These are phyloP conservation scores for Ophion slaviceki DNA, from an alignment of 2,888 invertebrate species.

Conservation along the genomic window DNA sequence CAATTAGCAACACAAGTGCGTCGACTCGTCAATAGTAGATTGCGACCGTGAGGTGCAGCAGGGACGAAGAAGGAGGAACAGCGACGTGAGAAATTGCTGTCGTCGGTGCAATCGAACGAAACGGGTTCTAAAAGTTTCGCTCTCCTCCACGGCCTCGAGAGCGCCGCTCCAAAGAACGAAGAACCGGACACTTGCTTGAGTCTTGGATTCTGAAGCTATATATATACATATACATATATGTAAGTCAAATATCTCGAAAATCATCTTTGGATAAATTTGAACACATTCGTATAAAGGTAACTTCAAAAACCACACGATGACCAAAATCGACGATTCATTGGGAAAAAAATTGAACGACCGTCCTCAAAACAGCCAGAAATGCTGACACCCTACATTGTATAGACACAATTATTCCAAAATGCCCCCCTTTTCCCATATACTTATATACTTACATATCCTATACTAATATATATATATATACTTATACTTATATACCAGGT, in stretches of 20 bases:
- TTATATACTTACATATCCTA: too few species aligned
- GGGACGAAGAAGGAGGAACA: slow-evolving; percentile 32
- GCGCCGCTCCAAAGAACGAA: slow-evolving; percentile 53
- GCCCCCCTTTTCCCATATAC: too few species aligned
- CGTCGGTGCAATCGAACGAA: slow-evolving; percentile 59
- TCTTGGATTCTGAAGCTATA: slow-evolving; percentile 26
- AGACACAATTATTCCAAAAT: too few species aligned
- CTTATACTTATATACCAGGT: too few species aligned
- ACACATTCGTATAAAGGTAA: neutral
- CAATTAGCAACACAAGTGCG: slow-evolving; percentile 58
- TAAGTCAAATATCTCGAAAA: neutral
- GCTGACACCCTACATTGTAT: too few species aligned
- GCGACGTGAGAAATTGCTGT: slow-evolving; percentile 62
- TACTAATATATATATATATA: too few species aligned
- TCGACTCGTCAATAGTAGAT: slow-evolving; percentile 49
- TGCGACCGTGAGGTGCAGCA: neutral
- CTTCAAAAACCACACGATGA: neutral
- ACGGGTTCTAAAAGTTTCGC: slow-evolving; percentile 64
- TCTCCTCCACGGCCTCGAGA: slow-evolving; percentile 21
- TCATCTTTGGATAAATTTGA: neutral
- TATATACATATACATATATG: too few species aligned
- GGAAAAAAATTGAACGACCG: too few species aligned
- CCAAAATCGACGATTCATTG: too few species aligned
- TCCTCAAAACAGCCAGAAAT: too few species aligned
- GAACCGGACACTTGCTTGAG: slow-evolving; percentile 55